Evolutionary conservation across 2,888 invertebrate genomes (phyloP), one percentile per base, ranked within the genome.

Genomic region (Mechanitis messenoides): DNA sequence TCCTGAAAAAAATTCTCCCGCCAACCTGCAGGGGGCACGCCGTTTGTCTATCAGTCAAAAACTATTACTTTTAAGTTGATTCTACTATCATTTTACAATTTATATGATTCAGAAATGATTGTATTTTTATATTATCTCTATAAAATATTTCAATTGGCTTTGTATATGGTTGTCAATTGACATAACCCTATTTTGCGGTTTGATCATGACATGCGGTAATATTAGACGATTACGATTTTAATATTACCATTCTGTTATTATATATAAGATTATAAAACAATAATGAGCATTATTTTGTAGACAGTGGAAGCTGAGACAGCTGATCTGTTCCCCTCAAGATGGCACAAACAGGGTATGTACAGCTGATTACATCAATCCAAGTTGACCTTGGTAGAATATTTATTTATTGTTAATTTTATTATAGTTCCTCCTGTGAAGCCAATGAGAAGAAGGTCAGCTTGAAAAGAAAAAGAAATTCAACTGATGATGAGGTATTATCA

Each of bases 1-100:
- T 69, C 71, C 75, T 66, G 76, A 83, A 89, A 87, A 84, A 74
- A 78, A 69, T 72, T 77, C 85, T 86, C 88, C 87, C 89, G 89
- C 89, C 89, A 87, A 87, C 79, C 87, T 79, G 84, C 83, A 83
- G 87, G 87, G 87, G 89, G 89, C 89, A 90, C 89, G 89, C 89
- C 81, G 83, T 67, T 70, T 74, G 73, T 75, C 79, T 72, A 72
- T 75, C 71, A 71, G 72, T 72, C 70, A 71, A 72, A 70, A 75
- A 72, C 67, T 61, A 69, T 66, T 72, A 68, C 74, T 81, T 77
- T 72, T 71, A 68, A 67, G 62, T 65, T 62, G 61, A 70, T 74
- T 79, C 70, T 67, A 53, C 47, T 58, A 60, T 63, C 67, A 69
- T 72, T 76, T 65, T 63, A 50, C 61, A 58, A 63, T 69, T 68